Evolutionary conservation across 2,888 invertebrate species (phyloP).

Genomic region (Blastobasis lacticolella): DNA sequence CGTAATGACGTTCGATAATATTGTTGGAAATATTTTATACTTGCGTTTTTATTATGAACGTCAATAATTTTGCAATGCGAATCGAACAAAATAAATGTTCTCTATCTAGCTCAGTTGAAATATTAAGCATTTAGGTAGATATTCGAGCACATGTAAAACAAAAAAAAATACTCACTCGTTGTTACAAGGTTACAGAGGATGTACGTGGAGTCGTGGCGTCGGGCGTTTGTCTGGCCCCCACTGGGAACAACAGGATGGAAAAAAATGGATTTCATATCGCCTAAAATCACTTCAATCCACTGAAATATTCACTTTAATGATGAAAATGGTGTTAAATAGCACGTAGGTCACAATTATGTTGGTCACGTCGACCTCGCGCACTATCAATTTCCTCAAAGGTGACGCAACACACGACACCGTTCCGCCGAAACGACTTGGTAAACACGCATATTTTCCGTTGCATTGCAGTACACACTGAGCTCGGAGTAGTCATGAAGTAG

Average conservation of each 20-base stretch:
- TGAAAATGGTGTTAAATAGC: constrained; percentile 43
- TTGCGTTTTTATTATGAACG: constrained; percentile 24
- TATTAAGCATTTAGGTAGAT: neutral
- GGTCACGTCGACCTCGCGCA: constrained; percentile 71
- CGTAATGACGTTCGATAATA: constrained; percentile 69
- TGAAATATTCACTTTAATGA: constrained; percentile 32
- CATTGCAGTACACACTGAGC: constrained; percentile 75
- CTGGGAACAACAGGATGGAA: constrained; percentile 57
- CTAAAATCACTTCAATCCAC: constrained; percentile 46
- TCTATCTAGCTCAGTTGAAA: neutral
- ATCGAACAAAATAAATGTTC: neutral
- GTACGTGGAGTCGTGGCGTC: constrained; percentile 59
- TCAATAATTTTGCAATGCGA: constrained; percentile 4
- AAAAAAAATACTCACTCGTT: constrained; percentile 63
- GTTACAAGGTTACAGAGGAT: constrained; percentile 69
- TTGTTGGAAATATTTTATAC: constrained; percentile 51
- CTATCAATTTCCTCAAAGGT: constrained; percentile 74
- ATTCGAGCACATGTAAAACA: constrained; percentile 23
- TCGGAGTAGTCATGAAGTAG: constrained; percentile 74
- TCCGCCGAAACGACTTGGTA: constrained; percentile 74
- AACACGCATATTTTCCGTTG: constrained; percentile 76
- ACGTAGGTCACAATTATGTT: constrained; percentile 59
- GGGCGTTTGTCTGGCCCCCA: constrained; percentile 67
- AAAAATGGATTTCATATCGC: constrained; percentile 50
- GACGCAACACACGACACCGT: constrained; percentile 73